A percentile compares a stretch with the other conserved stretches of the same genome.
These are phyloP conservation scores for Heliconius melpomene DNA, from an alignment of 1,140 invertebrate species.

Conservation along the genomic window DNA sequence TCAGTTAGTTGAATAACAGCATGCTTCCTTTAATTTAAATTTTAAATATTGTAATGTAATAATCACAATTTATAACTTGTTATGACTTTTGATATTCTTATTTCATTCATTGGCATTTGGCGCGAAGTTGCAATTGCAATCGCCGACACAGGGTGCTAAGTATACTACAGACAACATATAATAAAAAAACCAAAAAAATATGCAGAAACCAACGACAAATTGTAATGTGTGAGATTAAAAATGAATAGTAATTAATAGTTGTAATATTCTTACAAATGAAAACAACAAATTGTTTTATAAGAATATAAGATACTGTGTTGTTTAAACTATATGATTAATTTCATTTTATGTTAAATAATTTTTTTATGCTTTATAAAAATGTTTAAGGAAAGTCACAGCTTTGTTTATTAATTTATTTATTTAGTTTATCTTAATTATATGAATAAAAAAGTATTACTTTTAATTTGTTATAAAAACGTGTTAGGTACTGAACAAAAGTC, in stretches of 20 bases:
- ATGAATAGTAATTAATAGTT: too few species aligned
- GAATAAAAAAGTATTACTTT: too few species aligned
- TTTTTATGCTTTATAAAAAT: too few species aligned
- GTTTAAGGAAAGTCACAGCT: too few species aligned
- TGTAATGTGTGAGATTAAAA: too few species aligned
- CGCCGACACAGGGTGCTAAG: background rate
- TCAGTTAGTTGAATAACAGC: background rate
- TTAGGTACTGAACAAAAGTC: conserved; percentile 33
- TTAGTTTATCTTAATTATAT: too few species aligned
- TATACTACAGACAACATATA: background rate
- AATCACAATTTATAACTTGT: background rate
- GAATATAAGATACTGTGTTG: too few species aligned
- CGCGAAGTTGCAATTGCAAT: conserved; percentile 16
- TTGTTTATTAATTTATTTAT: too few species aligned
- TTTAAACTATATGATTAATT: too few species aligned
- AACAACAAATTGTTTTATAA: too few species aligned
- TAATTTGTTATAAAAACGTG: background rate
- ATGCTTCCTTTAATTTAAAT: background rate
- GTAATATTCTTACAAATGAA: too few species aligned
- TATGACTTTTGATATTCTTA: conserved; percentile 3
- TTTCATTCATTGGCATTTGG: conserved; percentile 17
- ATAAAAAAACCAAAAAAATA: background rate
- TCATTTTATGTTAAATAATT: too few species aligned
- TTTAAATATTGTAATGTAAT: background rate
- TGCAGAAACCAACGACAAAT: background rate